These are phyloP conservation scores for Mizuhopecten yessoensis DNA, from an alignment of 1,140 invertebrate species.

Conservation along the genomic window DNA sequence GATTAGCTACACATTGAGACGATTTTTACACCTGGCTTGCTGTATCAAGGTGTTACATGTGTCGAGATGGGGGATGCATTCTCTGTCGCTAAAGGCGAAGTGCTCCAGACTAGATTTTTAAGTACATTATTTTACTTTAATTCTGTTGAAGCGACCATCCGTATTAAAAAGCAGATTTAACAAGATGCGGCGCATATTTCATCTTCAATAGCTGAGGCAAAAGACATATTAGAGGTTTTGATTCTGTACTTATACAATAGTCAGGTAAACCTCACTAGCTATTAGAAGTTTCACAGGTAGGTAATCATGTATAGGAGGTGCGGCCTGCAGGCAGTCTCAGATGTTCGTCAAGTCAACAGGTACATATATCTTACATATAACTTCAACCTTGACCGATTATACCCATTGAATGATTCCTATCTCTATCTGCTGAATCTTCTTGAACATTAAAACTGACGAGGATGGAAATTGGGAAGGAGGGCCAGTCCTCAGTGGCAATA, in stretches of 20 bases:
- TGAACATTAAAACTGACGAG: neutral
- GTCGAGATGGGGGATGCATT: neutral
- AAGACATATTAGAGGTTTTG: neutral
- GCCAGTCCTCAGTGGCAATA: neutral
- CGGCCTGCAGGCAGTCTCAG: neutral
- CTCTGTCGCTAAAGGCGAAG: neutral
- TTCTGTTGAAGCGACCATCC: neutral
- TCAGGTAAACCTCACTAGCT: neutral
- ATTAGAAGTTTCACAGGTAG: conserved; percentile 10
- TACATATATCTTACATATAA: neutral
- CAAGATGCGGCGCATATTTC: neutral
- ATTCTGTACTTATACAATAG: neutral
- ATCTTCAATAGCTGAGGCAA: neutral
- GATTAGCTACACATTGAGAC: neutral
- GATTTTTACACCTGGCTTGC: conserved; percentile 7
- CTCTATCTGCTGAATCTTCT: neutral
- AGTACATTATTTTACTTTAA: neutral
- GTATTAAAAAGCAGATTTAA: neutral
- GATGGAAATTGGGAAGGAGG: neutral
- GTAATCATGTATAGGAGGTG: neutral
- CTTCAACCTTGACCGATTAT: neutral
- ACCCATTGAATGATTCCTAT: neutral
- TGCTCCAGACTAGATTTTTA: neutral
- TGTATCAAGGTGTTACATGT: neutral
- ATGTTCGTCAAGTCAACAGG: neutral